phyloP scores from a whole-genome alignment of 2,797 vertebrate species.

The Clarias pachynema region DNA sequence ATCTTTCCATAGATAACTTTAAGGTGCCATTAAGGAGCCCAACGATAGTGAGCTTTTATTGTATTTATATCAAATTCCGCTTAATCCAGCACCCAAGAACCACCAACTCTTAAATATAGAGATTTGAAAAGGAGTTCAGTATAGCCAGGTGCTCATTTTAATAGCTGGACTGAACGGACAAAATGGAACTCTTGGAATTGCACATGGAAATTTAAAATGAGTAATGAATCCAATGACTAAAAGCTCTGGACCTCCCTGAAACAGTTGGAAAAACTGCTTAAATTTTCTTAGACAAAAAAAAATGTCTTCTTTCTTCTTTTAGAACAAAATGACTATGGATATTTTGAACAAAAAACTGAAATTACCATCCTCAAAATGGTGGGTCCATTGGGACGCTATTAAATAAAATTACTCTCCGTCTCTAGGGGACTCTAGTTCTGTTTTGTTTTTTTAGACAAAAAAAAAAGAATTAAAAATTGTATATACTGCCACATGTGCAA shows the following conservation, averaged over 20 bases:
- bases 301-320: not conserved
- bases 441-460: not conserved
- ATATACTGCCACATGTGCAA: not conserved
- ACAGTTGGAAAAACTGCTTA: not conserved
- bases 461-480: not conserved
- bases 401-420: not conserved
- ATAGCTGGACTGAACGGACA: not conserved
- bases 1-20: constrained; percentile 19
- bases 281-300: not conserved
- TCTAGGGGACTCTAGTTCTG: not conserved
- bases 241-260: not conserved
- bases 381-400: not conserved
- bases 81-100: not conserved
- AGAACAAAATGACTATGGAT: not conserved
- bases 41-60: not conserved
- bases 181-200: not conserved
- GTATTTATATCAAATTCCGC: constrained; percentile 1
- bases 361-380: not conserved
- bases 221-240: not conserved
- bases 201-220: no score
- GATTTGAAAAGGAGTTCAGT: not conserved
- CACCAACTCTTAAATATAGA: not conserved
- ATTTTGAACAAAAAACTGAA: not conserved
- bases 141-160: not conserved
- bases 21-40: constrained; percentile 19